Evolutionary conservation across 2,797 vertebrate genomes (phyloP), one percentile per base, ranked within the genome.

Genomic region (Thunnus albacares): DNA sequence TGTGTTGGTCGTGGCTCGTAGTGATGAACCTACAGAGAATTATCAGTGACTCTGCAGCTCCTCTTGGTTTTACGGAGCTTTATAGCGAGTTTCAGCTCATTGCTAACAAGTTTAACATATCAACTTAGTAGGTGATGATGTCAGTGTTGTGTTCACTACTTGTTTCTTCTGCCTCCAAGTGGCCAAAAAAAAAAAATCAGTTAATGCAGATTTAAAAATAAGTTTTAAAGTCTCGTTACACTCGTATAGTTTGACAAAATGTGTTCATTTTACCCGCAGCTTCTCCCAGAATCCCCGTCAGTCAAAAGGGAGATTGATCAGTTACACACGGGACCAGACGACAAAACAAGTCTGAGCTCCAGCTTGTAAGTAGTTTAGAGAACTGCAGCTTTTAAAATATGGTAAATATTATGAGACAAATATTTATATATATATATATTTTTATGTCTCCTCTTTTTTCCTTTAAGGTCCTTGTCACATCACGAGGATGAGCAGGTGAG

Each of bases 251-350:
- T 53, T 24, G 6, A 49, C 5, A 49, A 49, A 18, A 18, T 18
- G 4, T 59, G 24, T 58, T 0, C 58, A 7, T 18, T 38, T 30
- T 3, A 6, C 9, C 56, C 3, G 11, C 77, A 88, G 90, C 24
- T 18, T 22, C 22, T 62, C 11, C 7, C 82, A 91, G 94, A 94
- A 84, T 83, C 93, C 0, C 90, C 93, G 5, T 91, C 81, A 30
- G 89, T 82, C 61, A 94, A 87, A 79, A 95, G 95, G 63, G 96
- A 96, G 85, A 94, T 88, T 2, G 66, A 93, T 22, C 93, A 92
- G 76, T 26, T 86, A 10, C 86, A 85, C 18, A 78, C 77, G 4
- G 69, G 84, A 0, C 69, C 74, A 1, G 95, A 96, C 53, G 96
- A 96, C 80, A 95, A 92, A 74, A 90, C 90, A 68, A 94, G 94